A percentile compares a stretch with the other conserved stretches of the same genome.
These are phyloP conservation scores for Cotesia vestalis DNA, from an alignment of 1,140 invertebrate genomes.

Conservation along the genomic window DNA sequence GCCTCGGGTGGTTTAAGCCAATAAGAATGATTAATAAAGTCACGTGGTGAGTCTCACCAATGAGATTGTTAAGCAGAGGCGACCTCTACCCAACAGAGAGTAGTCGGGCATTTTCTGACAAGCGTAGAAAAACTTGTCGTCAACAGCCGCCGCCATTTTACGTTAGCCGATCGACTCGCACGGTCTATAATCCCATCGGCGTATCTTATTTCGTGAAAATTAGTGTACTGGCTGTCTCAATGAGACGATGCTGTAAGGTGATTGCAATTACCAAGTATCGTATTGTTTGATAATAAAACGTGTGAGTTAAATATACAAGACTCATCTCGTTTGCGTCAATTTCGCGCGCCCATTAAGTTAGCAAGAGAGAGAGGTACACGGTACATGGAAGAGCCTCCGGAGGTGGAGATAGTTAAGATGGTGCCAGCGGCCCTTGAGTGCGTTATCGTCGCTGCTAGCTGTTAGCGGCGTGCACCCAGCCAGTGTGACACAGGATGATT, in stretches of 20 bases:
- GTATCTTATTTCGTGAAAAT: slow-evolving; percentile 49
- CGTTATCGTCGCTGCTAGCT: slow-evolving; percentile 46
- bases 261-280: slow-evolving; percentile 39
- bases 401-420: slow-evolving; percentile 50
- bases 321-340: slow-evolving; percentile 51
- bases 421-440: slow-evolving; percentile 53
- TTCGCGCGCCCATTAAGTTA: slow-evolving; percentile 48
- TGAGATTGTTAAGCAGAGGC: slow-evolving; percentile 56
- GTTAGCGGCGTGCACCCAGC: slow-evolving; percentile 58
- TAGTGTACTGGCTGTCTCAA: slow-evolving; percentile 44
- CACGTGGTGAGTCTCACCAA: slow-evolving; percentile 62
- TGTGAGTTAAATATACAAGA: slow-evolving; percentile 23
- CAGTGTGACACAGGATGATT: slow-evolving; percentile 48
- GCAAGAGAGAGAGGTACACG: slow-evolving; percentile 16
- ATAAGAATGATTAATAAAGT: slow-evolving; percentile 40
- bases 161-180: slow-evolving; percentile 73
- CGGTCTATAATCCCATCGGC: slow-evolving; percentile 52
- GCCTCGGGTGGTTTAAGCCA: slow-evolving; percentile 43
- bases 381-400: slow-evolving; percentile 35
- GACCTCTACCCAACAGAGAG: slow-evolving; percentile 69
- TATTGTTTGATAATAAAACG: slow-evolving; percentile 36
- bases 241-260: slow-evolving; percentile 39
- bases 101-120: slow-evolving; percentile 86
- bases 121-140: slow-evolving; percentile 91
- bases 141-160: slow-evolving; percentile 90